Percentiles rank a stretch among this genome's conserved stretches.
Evolutionary conservation across 2,113 vertebrate species (phyloP).

Genomic region (Ellobius talpinus): DNA sequence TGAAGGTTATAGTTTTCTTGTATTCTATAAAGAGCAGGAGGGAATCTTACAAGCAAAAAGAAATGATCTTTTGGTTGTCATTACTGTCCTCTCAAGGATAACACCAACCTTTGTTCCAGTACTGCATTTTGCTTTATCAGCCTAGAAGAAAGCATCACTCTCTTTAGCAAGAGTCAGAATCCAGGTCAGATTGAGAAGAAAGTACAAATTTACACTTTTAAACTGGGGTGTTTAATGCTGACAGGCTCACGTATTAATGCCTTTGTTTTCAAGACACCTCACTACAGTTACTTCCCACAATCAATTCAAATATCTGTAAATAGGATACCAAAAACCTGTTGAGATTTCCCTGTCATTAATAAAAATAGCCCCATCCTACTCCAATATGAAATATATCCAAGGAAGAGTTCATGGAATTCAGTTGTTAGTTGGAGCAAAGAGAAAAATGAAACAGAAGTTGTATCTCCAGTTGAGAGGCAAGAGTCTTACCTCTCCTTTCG

Average conservation of each 20-base stretch:
- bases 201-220: neutral
- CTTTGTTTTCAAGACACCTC: neutral
- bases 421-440: neutral
- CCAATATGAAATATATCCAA: neutral
- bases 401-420: neutral
- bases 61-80: conserved; percentile 4
- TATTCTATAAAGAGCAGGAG: conserved; percentile 15
- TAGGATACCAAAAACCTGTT: neutral
- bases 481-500: neutral
- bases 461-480: neutral
- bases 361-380: neutral
- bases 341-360: neutral
- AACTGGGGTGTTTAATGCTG: neutral
- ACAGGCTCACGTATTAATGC: neutral
- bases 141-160: neutral
- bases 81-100: neutral
- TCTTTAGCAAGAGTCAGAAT: neutral
- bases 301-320: neutral
- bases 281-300: too few species aligned
- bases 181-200: neutral
- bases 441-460: neutral
- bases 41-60: neutral
- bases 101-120: neutral
- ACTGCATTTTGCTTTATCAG: neutral
- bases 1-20: neutral